Conservation (phyloP, 2,113 vertebrate genomes). For the Pluvialis apricaria region DNA sequence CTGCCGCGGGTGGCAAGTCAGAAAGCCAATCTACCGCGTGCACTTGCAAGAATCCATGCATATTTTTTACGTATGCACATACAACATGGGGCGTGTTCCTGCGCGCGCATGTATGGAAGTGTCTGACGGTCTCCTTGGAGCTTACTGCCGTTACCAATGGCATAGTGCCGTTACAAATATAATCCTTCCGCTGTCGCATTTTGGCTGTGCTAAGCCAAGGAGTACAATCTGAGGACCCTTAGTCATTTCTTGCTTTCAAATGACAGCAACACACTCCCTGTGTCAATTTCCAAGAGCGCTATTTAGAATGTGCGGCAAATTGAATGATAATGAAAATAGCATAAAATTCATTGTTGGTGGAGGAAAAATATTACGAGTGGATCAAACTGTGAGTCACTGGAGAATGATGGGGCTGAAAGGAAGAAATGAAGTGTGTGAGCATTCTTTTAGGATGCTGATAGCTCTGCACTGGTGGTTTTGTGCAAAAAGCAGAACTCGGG, state of each 20-base stretch:
- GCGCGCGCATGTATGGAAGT: fast-evolving
- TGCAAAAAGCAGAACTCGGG: not conserved
- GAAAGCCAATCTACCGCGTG: fast-evolving
- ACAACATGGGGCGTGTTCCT: fast-evolving
- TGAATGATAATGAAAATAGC: not conserved
- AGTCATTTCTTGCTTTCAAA: not conserved
- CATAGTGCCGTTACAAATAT: not conserved
- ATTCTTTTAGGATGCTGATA: not conserved
- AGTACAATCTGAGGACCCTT: not conserved
- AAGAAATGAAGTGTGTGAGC: not conserved
- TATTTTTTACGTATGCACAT: fast-evolving
- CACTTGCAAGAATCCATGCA: not conserved
- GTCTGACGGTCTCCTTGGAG: not conserved
- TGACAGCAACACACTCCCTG: not conserved
- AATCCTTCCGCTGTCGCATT: fast-evolving
- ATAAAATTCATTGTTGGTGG: not conserved
- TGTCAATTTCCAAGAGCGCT: not conserved
- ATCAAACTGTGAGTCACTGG: not conserved
- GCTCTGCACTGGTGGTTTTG: not conserved
- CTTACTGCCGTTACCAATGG: not conserved
- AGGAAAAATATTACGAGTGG: not conserved
- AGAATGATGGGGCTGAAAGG: not conserved
- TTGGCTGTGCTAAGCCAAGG: not conserved
- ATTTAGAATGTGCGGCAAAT: not conserved
- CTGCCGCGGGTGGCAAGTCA: not conserved